phyloP scores from a whole-genome alignment of 2,113 vertebrate species.

The Labrus mixtus region DNA sequence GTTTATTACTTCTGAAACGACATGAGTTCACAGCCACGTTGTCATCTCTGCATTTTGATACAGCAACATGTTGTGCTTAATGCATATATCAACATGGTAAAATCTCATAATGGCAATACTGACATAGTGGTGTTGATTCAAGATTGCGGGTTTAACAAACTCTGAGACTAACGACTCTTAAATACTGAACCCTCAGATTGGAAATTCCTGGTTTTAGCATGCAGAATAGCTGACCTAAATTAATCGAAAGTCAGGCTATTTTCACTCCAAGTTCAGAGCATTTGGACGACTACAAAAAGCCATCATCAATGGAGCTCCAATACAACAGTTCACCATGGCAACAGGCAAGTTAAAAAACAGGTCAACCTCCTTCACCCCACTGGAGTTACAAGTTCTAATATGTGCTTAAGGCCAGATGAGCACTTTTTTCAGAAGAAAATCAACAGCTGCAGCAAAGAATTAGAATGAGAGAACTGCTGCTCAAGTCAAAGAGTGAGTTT shows the following conservation, averaged over 20 bases:
- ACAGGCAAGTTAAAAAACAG: conserved; percentile 1
- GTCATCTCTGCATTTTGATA: no score
- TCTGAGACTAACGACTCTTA: background rate
- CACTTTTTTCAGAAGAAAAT: background rate
- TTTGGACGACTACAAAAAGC: background rate
- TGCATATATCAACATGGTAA: background rate
- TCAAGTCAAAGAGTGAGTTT: background rate
- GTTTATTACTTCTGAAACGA: no score
- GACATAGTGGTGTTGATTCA: background rate
- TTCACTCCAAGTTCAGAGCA: background rate
- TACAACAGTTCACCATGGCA: background rate
- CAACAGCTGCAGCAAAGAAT: background rate
- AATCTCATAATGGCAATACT: background rate
- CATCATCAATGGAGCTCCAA: background rate
- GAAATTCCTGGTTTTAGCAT: background rate
- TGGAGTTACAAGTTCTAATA: background rate
- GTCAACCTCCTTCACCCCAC: background rate
- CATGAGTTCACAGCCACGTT: no score
- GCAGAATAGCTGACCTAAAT: background rate
- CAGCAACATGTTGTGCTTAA: no score
- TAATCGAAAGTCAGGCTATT: background rate
- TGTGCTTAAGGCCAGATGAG: background rate
- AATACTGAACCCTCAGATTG: background rate
- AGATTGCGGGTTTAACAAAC: background rate
- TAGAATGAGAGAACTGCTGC: background rate